phyloP scores from a whole-genome alignment of 2,888 invertebrate genomes.

The Trachelus tabidus region DNA sequence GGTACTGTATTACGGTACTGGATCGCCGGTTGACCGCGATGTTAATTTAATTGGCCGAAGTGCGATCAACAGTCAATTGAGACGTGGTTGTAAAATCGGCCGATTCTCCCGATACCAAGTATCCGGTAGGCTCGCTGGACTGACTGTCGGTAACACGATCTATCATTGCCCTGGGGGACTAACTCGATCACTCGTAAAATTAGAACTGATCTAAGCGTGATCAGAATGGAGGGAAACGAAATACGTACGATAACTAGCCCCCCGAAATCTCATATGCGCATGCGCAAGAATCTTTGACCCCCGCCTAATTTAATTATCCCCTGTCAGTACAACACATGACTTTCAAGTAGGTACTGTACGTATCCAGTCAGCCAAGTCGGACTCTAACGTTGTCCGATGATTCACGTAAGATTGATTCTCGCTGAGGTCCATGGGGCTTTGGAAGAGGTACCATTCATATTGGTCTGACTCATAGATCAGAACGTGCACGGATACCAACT shows the following conservation, averaged over 20 bases:
- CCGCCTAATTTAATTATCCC: background rate
- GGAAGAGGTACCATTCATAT: background rate
- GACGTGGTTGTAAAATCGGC: constrained; percentile 30
- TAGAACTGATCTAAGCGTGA: constrained; percentile 47
- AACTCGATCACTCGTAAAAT: constrained; percentile 44
- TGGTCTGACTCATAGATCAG: background rate
- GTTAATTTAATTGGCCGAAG: constrained; percentile 35
- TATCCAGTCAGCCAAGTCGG: background rate
- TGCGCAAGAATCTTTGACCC: constrained; percentile 7
- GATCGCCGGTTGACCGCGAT: constrained; percentile 20
- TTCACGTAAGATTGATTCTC: background rate
- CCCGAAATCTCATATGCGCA: constrained; percentile 12
- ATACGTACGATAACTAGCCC: background rate
- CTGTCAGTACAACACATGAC: background rate
- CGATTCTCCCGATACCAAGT: constrained; percentile 6
- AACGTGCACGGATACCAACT: background rate
- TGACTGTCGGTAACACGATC: constrained; percentile 4
- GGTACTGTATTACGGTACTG: background rate
- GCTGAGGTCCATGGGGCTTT: background rate
- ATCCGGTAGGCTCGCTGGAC: background rate
- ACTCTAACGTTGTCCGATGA: background rate
- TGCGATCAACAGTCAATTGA: constrained; percentile 31
- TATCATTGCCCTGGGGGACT: constrained; percentile 12
- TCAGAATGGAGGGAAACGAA: background rate
- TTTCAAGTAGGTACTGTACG: background rate